phyloP scores from a whole-genome alignment of 2,797 vertebrate genomes.

The Cirrhinus molitorella region DNA sequence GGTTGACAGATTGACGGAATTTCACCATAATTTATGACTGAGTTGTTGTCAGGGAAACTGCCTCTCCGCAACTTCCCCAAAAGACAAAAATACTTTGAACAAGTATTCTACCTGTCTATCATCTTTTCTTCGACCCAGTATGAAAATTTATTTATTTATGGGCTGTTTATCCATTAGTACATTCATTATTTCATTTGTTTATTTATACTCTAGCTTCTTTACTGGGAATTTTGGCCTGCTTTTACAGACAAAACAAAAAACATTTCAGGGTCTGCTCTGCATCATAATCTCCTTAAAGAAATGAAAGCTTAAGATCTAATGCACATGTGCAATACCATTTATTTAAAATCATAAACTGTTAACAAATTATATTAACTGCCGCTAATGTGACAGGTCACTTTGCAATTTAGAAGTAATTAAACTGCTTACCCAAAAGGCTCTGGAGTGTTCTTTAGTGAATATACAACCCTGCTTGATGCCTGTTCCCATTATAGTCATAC shows the following conservation, averaged over 20 bases:
- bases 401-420: constrained; percentile 84
- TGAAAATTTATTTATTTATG: background rate
- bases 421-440: constrained; percentile 77
- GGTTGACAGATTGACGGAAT: constrained; percentile 18
- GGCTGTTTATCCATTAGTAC: constrained; percentile 22
- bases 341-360: background rate
- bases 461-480: constrained; percentile 68
- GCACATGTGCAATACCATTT: background rate
- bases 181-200: constrained; percentile 1
- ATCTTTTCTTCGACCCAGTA: background rate
- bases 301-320: background rate
- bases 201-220: constrained; percentile 20
- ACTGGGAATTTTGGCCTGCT: background rate
- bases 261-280: background rate
- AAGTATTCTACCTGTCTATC: constrained; percentile 10
- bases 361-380: constrained; percentile 63
- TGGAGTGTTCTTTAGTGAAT: constrained; percentile 68
- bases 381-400: constrained; percentile 75
- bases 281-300: constrained; percentile 11
- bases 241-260: background rate
- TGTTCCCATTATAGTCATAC: constrained; percentile 31
- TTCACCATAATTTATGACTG: constrained; percentile 24
- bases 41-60: constrained; percentile 33
- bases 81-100: constrained; percentile 26
- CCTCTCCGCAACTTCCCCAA: background rate